These are phyloP conservation scores for Coregonus ussuriensis DNA, from an alignment of 2,797 vertebrate species.

Conservation along the genomic window DNA sequence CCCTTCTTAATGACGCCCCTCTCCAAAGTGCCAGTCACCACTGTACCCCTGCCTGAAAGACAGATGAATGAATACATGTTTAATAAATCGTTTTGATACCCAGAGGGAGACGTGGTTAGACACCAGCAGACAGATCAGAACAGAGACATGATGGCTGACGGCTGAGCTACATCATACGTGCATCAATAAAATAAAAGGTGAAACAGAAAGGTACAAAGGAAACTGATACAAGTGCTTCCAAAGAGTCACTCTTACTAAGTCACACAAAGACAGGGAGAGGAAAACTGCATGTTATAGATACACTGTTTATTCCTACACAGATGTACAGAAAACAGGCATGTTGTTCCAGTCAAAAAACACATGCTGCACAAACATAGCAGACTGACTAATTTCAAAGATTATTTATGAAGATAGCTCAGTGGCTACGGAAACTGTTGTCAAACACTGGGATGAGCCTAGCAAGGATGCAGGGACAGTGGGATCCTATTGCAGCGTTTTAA, in stretches of 20 bases:
- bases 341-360: background rate
- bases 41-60: constrained; percentile 84
- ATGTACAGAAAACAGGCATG: background rate
- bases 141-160: no score
- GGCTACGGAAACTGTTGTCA: background rate
- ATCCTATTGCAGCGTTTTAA: background rate
- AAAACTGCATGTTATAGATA: background rate
- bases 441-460: background rate
- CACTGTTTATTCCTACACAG: background rate
- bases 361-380: background rate
- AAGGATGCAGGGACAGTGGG: background rate
- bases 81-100: background rate
- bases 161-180: background rate
- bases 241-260: background rate
- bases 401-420: background rate
- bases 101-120: no score
- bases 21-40: constrained; percentile 88
- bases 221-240: background rate
- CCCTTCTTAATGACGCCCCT: constrained; percentile 87
- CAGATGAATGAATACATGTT: background rate
- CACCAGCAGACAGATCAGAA: no score
- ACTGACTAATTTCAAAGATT: background rate
- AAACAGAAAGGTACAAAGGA: background rate
- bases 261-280: background rate
- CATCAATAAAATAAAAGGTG: background rate